These are phyloP conservation scores for Onchidella celtica DNA, from an alignment of 2,888 invertebrate genomes.

Conservation along the genomic window DNA sequence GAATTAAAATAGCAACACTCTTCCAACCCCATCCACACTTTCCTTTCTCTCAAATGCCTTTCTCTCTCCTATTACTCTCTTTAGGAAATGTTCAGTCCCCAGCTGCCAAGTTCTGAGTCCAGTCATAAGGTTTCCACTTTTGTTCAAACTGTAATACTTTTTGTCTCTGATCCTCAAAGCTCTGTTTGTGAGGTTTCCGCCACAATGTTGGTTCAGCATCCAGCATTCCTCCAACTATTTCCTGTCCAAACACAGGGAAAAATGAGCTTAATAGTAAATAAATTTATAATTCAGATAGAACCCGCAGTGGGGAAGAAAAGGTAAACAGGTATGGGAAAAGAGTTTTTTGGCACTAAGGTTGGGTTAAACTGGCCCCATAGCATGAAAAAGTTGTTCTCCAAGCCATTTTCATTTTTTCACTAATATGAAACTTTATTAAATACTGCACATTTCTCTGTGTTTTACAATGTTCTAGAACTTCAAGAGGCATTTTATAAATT, in stretches of 20 bases:
- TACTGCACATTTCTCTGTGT: too few species aligned
- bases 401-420: too few species aligned
- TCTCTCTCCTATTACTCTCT: not conserved
- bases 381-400: too few species aligned
- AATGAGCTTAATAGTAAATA: not conserved
- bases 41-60: not conserved
- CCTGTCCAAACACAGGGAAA: constrained; percentile 79
- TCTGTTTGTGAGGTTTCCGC: constrained; percentile 90
- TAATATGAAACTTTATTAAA: too few species aligned
- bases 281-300: too few species aligned
- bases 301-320: too few species aligned
- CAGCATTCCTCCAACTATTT: constrained; percentile 96
- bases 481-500: too few species aligned
- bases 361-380: too few species aligned
- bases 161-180: constrained; percentile 87
- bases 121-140: constrained; percentile 78
- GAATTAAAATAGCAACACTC: too few species aligned
- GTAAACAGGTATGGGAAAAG: too few species aligned
- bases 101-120: constrained; percentile 66
- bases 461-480: too few species aligned
- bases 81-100: constrained; percentile 39
- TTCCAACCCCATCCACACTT: not conserved
- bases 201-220: constrained; percentile 92
- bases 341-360: too few species aligned
- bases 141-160: constrained; percentile 84